Evolutionary conservation across 1,140 invertebrate genomes (phyloP), one percentile per base, ranked within the genome.

Genomic region (Drosophila carrolli): DNA sequence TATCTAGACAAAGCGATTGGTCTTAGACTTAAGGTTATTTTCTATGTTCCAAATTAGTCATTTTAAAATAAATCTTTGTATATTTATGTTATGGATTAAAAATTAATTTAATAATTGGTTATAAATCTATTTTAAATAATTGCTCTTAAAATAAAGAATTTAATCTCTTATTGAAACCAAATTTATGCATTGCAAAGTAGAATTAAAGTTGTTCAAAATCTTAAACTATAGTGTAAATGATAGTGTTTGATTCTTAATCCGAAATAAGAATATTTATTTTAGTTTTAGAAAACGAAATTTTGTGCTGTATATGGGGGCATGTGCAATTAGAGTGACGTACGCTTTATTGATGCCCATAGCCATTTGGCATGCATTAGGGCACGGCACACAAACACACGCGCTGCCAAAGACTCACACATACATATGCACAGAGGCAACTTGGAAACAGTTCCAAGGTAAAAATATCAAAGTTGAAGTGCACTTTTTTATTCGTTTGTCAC

Each of bases 391-490:
- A 11, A 60, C 63, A 70, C n/a, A 38, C 35, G 10, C 29, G 29
- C 27, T 40, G 27, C 13, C 16, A 55, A 29, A 66, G n/a, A 53
- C 32, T 46, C 19, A 29, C 11, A 38, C 16, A 32, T 29, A 57
- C 44, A 38, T 32, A 35, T 23, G 14, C 29, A 47, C 10, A 41
- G 19, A 11, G 35, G 27, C 37, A 35, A 57, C 65, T 57, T 48
- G 35, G 65, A 60, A 51, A 54, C 66, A 77, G 79, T 76, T 75
- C 63, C 75, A 86, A 86, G 84, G 83, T 83, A 79, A 83, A 75
- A 86, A 86, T 86, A 82, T 88, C 83, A 88, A 88, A 88, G 79
- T 88, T 88, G 79, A 88, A 88, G 76, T 88, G 83, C 75, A 78
- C 79, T 81, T 74, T 81, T 78, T 61, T 57, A 46, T 59, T 76